A percentile compares a stretch with the other conserved stretches of the same genome.
phyloP scores from a whole-genome alignment of 2,797 vertebrate species.

The Echiichthys vipera region DNA sequence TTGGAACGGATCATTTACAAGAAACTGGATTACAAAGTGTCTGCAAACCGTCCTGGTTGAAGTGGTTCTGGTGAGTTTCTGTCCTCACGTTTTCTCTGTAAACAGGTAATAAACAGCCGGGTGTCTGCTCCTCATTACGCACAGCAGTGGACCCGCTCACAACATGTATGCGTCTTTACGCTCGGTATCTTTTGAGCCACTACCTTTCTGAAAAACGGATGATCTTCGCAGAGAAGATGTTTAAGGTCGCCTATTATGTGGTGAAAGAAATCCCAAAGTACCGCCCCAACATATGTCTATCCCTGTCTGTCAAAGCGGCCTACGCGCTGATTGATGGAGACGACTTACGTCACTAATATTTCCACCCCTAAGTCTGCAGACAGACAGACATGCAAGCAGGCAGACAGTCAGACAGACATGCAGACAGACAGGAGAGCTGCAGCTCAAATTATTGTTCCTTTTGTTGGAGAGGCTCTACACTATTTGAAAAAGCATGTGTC shows the following conservation, averaged over 20 bases:
- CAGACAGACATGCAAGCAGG: slow-evolving; percentile 40
- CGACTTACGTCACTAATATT: slow-evolving; percentile 82
- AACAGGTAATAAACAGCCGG: neutral
- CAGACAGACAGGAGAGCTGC: slow-evolving; percentile 20
- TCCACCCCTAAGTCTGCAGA: slow-evolving; percentile 71
- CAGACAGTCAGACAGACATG: slow-evolving; percentile 51
- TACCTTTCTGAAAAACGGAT: slow-evolving; percentile 58
- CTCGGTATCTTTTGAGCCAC: slow-evolving; percentile 63
- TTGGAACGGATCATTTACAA: slow-evolving; percentile 24
- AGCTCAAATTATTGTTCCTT: neutral
- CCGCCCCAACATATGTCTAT: slow-evolving; percentile 84
- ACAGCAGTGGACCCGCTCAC: slow-evolving; percentile 42
- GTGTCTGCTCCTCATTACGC: slow-evolving; percentile 29
- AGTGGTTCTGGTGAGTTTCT: slow-evolving; percentile 61
- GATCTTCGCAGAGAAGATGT: slow-evolving; percentile 64
- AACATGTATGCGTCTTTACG: slow-evolving; percentile 56
- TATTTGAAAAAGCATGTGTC: neutral
- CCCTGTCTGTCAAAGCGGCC: slow-evolving; percentile 72
- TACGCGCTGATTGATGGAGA: slow-evolving; percentile 77
- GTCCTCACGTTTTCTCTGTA: neutral
- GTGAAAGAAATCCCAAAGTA: slow-evolving; percentile 75
- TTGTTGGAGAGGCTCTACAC: neutral
- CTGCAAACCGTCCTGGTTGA: neutral
- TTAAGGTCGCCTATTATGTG: slow-evolving; percentile 72
- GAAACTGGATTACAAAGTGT: slow-evolving; percentile 65